A percentile compares a stretch with the other conserved stretches of the same genome.
These are phyloP conservation scores for Puffinus mauretanicus DNA, from an alignment of 2,113 vertebrate genomes.

Conservation along the genomic window DNA sequence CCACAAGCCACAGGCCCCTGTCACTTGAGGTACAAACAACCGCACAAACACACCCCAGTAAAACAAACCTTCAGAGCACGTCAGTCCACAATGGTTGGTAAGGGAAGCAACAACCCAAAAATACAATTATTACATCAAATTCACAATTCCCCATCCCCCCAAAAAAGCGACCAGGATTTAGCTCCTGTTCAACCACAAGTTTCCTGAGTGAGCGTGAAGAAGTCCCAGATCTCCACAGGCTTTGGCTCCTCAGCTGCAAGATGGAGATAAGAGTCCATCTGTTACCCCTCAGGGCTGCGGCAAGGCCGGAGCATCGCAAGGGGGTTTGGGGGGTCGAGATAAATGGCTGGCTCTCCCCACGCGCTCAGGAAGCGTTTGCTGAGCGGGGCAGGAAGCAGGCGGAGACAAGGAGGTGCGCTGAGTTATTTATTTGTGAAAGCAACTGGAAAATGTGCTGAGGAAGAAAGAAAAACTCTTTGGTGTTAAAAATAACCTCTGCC, in stretches of 20 bases:
- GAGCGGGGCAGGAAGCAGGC: constrained; percentile 9
- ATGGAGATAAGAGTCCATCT: not conserved
- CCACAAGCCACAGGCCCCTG: not conserved
- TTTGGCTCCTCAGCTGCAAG: not conserved
- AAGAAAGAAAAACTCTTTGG: not conserved
- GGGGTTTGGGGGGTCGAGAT: not conserved
- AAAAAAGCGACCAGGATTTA: not conserved
- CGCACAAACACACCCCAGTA: not conserved
- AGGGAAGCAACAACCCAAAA: not conserved
- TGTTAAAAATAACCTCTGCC: constrained; percentile 26
- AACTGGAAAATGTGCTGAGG: constrained; percentile 18
- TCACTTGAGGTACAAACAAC: not conserved
- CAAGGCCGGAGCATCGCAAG: rapidly evolving
- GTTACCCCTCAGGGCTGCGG: not conserved
- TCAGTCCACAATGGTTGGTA: rapidly evolving
- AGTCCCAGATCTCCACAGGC: not conserved
- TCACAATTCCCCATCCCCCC: not conserved
- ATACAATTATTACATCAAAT: not conserved
- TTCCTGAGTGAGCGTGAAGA: not conserved
- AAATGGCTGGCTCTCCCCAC: not conserved
- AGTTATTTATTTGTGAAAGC: constrained; percentile 20
- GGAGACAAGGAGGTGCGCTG: not conserved
- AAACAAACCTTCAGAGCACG: not conserved
- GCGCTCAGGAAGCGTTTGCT: not conserved
- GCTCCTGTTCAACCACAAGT: not conserved